These are phyloP conservation scores for Mesaphorura yosii DNA, from an alignment of 1,140 invertebrate genomes.

Conservation along the genomic window DNA sequence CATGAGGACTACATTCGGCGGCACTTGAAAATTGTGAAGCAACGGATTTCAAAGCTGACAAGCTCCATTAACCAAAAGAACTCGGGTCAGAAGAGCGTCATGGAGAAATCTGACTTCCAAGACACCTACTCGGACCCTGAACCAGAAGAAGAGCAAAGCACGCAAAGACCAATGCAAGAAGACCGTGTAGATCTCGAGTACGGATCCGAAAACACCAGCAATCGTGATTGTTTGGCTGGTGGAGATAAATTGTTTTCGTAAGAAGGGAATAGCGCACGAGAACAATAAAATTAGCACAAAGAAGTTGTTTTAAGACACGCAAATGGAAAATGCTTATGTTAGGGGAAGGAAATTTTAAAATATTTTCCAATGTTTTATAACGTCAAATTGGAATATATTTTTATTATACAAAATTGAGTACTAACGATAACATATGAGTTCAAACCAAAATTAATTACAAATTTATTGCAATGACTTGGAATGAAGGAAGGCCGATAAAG, in stretches of 20 bases:
- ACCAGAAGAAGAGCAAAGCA: not conserved
- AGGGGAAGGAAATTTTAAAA: no score
- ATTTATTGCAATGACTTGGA: no score
- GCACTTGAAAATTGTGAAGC: constrained; percentile 73
- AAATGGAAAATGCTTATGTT: no score
- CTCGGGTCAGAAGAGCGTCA: constrained; percentile 10
- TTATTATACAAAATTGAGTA: no score
- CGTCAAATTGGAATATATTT: no score
- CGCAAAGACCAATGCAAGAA: not conserved
- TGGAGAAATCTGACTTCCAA: constrained; percentile 17
- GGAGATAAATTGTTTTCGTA: constrained; percentile 12
- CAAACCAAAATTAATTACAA: no score
- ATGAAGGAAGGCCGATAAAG: no score
- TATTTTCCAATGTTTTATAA: no score
- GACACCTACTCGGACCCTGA: not conserved
- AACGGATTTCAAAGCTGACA: constrained; percentile 45
- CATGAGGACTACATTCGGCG: constrained; percentile 79
- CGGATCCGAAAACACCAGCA: constrained; percentile 13
- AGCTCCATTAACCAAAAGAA: constrained; percentile 9
- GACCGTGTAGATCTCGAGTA: constrained; percentile 13
- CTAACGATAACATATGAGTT: no score
- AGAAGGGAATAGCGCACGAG: no score
- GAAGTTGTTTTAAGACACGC: no score
- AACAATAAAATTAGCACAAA: no score
- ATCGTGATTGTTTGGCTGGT: constrained; percentile 14